These are phyloP conservation scores for Colletes gigas DNA, from an alignment of 1,140 invertebrate genomes.

Conservation along the genomic window DNA sequence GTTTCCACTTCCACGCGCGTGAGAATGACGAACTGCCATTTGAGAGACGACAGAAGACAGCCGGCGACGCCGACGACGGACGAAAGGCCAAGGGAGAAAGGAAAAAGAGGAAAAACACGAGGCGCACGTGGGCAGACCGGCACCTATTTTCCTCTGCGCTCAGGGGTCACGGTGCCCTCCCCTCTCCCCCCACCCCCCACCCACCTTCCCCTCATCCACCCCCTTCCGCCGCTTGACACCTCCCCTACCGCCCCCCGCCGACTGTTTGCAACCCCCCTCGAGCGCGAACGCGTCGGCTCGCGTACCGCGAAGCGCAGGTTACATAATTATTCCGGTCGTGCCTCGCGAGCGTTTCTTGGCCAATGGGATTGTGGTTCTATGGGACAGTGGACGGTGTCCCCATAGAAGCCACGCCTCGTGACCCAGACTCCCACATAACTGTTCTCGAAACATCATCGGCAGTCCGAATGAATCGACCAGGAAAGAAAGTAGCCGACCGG, in stretches of 20 bases:
- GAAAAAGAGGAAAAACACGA: slow-evolving; percentile 50
- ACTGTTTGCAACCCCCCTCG: slow-evolving; percentile 41
- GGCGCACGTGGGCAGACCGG: slow-evolving; percentile 40
- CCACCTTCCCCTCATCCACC: too few relatives aligned
- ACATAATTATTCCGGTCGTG: slow-evolving; percentile 80
- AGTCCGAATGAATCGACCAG: slow-evolving; percentile 72
- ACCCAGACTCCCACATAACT: slow-evolving; percentile 81
- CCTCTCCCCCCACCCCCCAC: not conserved
- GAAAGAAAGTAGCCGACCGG: slow-evolving; percentile 63
- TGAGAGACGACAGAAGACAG: slow-evolving; percentile 1
- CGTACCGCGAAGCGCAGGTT: slow-evolving; percentile 65
- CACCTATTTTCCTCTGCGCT: slow-evolving; percentile 50
- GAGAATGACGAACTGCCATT: slow-evolving; percentile 10
- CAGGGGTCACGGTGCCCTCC: slow-evolving; percentile 53
- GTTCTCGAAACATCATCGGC: slow-evolving; percentile 76
- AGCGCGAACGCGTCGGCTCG: slow-evolving; percentile 54
- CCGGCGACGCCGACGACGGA: not conserved
- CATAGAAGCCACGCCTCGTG: slow-evolving; percentile 80
- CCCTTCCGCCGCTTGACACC: not conserved
- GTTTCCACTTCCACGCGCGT: slow-evolving; percentile 12
- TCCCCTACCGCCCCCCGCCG: not conserved
- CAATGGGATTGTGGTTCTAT: slow-evolving; percentile 81
- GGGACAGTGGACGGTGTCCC: slow-evolving; percentile 77
- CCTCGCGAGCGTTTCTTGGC: slow-evolving; percentile 78
- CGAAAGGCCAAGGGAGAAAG: slow-evolving; percentile 31